These are phyloP conservation scores for Apodemia zela DNA, from an alignment of 2,888 invertebrate species.

Conservation along the genomic window DNA sequence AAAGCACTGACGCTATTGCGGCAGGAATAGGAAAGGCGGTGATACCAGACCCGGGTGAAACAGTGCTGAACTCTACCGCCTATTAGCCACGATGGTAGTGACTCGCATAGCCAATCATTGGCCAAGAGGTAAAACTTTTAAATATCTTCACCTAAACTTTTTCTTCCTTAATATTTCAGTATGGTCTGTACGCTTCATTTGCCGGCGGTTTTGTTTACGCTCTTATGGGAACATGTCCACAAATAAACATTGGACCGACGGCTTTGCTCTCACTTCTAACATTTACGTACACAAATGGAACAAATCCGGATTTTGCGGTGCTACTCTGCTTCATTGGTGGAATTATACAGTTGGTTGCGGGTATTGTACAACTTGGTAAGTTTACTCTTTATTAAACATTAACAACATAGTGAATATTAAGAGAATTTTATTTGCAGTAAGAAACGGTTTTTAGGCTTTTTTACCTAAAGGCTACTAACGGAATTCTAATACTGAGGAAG, in stretches of 20 bases:
- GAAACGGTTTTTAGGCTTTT: no score
- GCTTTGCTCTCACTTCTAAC: constrained; percentile 89
- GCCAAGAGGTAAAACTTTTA: no score
- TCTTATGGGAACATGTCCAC: constrained; percentile 86
- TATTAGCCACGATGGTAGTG: no score
- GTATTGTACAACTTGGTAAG: constrained; percentile 83
- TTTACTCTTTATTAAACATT: neutral
- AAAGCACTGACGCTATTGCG: no score
- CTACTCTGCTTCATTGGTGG: constrained; percentile 85
- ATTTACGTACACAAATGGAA: constrained; percentile 81
- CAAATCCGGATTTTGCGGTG: constrained; percentile 81
- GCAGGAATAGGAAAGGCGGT: no score
- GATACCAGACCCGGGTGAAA: no score
- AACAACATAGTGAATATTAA: neutral
- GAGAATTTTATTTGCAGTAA: no score
- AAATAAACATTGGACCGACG: constrained; percentile 85
- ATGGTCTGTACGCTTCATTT: constrained; percentile 91
- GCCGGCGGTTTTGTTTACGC: constrained; percentile 89
- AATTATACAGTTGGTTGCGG: constrained; percentile 82
- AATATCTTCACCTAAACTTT: neutral
- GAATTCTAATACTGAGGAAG: no score
- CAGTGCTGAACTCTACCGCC: no score
- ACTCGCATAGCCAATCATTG: no score
- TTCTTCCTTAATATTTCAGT: constrained; percentile 70
- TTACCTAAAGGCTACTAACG: no score